Percentiles rank a stretch among this genome's conserved stretches.
Evolutionary conservation across 2,888 invertebrate species (phyloP).

Genomic region (Falcaria lacertinaria): DNA sequence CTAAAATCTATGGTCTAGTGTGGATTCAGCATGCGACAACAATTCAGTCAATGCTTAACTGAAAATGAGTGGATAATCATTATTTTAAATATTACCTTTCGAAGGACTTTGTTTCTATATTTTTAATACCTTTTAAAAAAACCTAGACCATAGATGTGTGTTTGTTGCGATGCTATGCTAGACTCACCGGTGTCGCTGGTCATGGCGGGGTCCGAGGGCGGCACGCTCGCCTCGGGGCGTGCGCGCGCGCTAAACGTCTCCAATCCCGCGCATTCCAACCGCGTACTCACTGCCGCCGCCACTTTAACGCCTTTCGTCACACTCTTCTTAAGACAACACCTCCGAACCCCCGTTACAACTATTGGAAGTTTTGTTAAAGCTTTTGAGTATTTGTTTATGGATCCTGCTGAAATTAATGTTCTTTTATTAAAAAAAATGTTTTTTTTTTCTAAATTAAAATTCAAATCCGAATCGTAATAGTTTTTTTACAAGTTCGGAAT

Average conservation of each 20-base stretch:
- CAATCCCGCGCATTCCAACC: constrained; percentile 75
- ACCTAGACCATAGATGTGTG: no score
- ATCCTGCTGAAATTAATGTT: no score
- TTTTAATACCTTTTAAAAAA: no score
- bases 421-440: no score
- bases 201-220: constrained; percentile 76
- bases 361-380: constrained; percentile 35
- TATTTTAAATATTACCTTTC: no score
- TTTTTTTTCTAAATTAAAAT: no score
- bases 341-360: constrained; percentile 19
- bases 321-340: constrained; percentile 29
- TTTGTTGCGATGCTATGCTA: no score
- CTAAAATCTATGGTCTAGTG: no score
- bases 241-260: constrained; percentile 70
- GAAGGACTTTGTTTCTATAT: no score
- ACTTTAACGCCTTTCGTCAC: constrained; percentile 56
- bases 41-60: no score
- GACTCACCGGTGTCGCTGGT: constrained; percentile 74
- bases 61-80: no score
- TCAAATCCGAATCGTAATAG: not conserved
- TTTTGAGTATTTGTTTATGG: constrained; percentile 40
- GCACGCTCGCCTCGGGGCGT: constrained; percentile 70
- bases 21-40: no score
- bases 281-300: constrained; percentile 65
- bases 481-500: not conserved